These are phyloP conservation scores for Monoplex corrugatus DNA, from an alignment of 2,888 invertebrate species.

Conservation along the genomic window DNA sequence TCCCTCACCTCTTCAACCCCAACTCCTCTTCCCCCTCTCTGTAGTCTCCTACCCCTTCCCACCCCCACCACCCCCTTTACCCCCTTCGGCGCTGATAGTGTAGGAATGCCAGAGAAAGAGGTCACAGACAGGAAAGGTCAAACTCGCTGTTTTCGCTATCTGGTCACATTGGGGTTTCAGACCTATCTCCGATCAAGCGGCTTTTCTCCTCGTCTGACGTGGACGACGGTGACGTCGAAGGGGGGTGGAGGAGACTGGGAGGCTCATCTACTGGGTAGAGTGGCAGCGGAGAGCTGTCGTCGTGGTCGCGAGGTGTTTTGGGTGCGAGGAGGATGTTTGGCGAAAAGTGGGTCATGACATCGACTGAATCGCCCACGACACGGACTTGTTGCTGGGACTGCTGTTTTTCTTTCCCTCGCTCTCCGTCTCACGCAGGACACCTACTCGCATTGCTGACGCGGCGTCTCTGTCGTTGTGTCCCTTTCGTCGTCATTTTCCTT, in stretches of 20 bases:
- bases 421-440: not conserved
- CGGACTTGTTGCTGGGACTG: slow-evolving; percentile 43
- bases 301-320: slow-evolving; percentile 26
- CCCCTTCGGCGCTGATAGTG: slow-evolving; percentile 20
- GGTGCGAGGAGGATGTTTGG: slow-evolving; percentile 40
- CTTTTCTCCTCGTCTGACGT: not conserved
- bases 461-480: not conserved
- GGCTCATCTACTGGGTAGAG: not conserved
- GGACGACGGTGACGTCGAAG: not conserved
- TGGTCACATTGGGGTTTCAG: slow-evolving; percentile 6
- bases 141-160: slow-evolving; percentile 38
- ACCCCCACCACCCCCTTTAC: not conserved
- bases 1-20: not conserved
- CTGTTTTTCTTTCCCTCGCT: not conserved
- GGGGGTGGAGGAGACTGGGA: not conserved
- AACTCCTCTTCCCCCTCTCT: not conserved
- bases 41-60: not conserved
- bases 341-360: slow-evolving; percentile 40
- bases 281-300: not conserved
- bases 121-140: slow-evolving; percentile 45
- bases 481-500: too few species aligned
- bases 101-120: slow-evolving; percentile 45
- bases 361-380: slow-evolving; percentile 34
- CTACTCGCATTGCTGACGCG: slow-evolving; percentile 12
- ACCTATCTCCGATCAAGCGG: not conserved